phyloP scores from a whole-genome alignment of 2,888 invertebrate species.

The Tricholauxania praeusta region DNA sequence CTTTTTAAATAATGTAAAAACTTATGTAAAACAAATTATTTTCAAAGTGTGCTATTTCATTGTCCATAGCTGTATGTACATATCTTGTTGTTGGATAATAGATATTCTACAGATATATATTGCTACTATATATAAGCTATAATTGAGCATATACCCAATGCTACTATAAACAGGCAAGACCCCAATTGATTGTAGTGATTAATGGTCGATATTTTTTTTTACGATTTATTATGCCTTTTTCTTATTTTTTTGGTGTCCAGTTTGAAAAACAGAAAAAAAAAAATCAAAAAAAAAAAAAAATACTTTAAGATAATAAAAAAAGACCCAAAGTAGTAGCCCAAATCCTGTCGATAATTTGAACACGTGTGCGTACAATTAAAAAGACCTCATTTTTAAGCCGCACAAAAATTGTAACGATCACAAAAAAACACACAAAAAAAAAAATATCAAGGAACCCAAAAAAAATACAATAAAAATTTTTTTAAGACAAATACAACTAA shows the following conservation, averaged over 20 bases:
- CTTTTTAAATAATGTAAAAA: too few species aligned
- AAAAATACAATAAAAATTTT: conserved; percentile 13
- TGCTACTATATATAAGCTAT: too few species aligned
- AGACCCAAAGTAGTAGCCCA: conserved; percentile 34
- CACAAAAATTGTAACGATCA: conserved; percentile 23
- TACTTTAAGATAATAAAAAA: conserved; percentile 1
- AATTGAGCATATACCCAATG: too few species aligned
- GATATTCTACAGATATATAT: too few species aligned
- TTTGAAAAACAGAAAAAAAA: conserved; percentile 17
- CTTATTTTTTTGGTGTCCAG: background rate
- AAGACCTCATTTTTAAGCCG: conserved; percentile 32
- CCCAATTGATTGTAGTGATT: conserved; percentile 41
- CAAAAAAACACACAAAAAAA: conserved; percentile 16
- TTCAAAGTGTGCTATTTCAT: too few species aligned
- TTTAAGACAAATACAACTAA: conserved; percentile 26
- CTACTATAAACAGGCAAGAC: background rate
- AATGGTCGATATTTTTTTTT: conserved; percentile 31
- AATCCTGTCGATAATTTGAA: conserved; percentile 50
- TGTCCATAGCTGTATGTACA: too few species aligned
- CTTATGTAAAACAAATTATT: too few species aligned
- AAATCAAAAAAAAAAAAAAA: conserved; percentile 16
- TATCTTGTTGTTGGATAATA: too few species aligned
- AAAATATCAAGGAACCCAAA: conserved; percentile 22
- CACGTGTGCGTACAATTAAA: conserved; percentile 63
- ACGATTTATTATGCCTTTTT: background rate